Percentiles rank a stretch among this genome's conserved stretches.
Evolutionary conservation across 1,140 invertebrate genomes (phyloP).

Genomic region (Drosophila virilis): DNA sequence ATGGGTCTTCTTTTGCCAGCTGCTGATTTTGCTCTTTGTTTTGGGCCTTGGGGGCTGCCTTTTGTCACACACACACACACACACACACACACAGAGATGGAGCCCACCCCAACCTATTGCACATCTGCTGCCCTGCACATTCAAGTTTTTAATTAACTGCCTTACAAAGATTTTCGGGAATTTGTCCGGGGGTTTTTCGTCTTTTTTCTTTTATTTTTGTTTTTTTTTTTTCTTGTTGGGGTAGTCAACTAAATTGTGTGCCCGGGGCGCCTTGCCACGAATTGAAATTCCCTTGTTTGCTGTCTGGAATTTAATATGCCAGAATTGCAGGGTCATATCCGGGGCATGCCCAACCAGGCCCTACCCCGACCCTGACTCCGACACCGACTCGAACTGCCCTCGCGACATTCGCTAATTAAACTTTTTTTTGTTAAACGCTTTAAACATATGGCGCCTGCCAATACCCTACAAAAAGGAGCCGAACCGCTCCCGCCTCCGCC

Average conservation of each 20-base stretch:
- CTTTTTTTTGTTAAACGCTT: conserved; percentile 44
- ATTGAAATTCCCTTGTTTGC: conserved; percentile 67
- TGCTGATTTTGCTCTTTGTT: conserved; percentile 16
- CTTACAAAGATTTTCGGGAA: conserved; percentile 71
- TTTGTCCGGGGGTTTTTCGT: conserved; percentile 9
- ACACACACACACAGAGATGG: conserved; percentile 4
- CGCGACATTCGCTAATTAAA: conserved; percentile 67
- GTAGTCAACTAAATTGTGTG: conserved; percentile 40
- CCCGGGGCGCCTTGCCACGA: conserved; percentile 53
- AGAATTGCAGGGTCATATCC: conserved; percentile 38
- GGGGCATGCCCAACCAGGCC: background rate
- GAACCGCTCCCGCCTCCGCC: too few species aligned
- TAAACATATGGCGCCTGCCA: conserved; percentile 38
- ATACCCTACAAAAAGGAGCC: conserved; percentile 5
- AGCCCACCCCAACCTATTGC: background rate
- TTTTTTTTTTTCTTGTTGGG: conserved; percentile 18
- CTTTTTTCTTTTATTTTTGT: conserved; percentile 5
- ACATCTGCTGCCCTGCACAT: conserved; percentile 39
- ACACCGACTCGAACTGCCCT: conserved; percentile 41
- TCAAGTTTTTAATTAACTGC: conserved; percentile 81
- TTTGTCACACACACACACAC: conserved; percentile 17
- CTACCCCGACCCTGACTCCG: conserved; percentile 11
- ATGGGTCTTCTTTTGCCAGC: conserved; percentile 9
- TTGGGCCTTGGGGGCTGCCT: conserved; percentile 2
- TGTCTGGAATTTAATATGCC: conserved; percentile 74